phyloP scores from a whole-genome alignment of 2,797 vertebrate genomes.

The Karalla daura region DNA sequence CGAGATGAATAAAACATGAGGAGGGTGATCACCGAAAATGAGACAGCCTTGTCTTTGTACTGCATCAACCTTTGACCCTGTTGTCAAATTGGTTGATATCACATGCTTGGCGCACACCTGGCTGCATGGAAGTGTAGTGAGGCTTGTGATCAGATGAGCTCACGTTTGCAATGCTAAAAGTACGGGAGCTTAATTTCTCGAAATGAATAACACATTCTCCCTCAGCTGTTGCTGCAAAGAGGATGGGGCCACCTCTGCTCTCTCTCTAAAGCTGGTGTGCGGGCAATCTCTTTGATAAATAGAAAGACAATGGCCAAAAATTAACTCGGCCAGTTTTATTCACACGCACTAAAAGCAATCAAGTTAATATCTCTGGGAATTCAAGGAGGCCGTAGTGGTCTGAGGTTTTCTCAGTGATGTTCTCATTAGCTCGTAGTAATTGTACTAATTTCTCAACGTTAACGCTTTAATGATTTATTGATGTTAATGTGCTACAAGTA shows the following conservation, averaged over 20 bases:
- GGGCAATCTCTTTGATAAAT: slow-evolving; percentile 10
- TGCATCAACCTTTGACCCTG: slow-evolving; percentile 54
- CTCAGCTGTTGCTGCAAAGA: slow-evolving; percentile 8
- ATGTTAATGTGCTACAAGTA: slow-evolving; percentile 21
- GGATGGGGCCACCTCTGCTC: neutral
- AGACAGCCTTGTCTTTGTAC: slow-evolving; percentile 65
- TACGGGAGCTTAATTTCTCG: slow-evolving; percentile 18
- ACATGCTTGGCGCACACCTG: slow-evolving; percentile 38
- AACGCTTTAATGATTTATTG: slow-evolving; percentile 42
- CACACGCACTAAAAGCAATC: slow-evolving; percentile 10
- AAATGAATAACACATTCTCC: slow-evolving; percentile 14
- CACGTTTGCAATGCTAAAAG: slow-evolving; percentile 26
- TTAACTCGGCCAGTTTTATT: slow-evolving; percentile 6
- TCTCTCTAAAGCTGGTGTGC: neutral
- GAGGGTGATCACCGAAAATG: slow-evolving; percentile 36
- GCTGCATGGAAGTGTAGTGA: slow-evolving; percentile 31
- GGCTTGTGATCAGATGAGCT: slow-evolving; percentile 40
- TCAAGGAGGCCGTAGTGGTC: slow-evolving; percentile 10
- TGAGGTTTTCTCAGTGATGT: slow-evolving; percentile 4
- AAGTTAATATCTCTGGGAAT: slow-evolving; percentile 6
- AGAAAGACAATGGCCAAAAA: neutral
- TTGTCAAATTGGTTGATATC: slow-evolving; percentile 56
- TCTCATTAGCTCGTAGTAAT: slow-evolving; percentile 47
- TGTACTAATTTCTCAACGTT: slow-evolving; percentile 38
- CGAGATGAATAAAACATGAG: slow-evolving; percentile 74